These are phyloP conservation scores for Melieria picta DNA, from an alignment of 2,888 invertebrate species.

Conservation along the genomic window DNA sequence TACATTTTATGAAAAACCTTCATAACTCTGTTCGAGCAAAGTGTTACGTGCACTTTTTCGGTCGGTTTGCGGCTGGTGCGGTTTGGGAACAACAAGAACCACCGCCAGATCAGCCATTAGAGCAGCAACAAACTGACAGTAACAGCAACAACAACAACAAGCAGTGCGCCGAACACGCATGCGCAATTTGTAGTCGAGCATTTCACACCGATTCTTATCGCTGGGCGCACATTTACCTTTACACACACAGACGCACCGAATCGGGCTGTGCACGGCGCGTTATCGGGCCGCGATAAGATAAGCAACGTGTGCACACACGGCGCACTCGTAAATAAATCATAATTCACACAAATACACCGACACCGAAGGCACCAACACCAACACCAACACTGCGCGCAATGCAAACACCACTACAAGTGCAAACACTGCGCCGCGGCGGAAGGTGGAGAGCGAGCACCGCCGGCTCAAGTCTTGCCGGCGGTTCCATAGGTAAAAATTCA, in stretches of 20 bases:
- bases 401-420: too few species aligned
- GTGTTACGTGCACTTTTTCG: not conserved
- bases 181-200: constrained; percentile 57
- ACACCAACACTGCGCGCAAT: constrained; percentile 1
- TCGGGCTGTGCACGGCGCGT: too few species aligned
- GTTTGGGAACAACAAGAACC: not conserved
- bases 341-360: constrained; percentile 42
- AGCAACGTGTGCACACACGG: constrained; percentile 40
- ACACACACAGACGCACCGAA: not conserved
- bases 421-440: too few species aligned
- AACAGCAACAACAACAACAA: constrained; percentile 25
- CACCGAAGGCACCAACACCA: constrained; percentile 15
- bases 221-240: constrained; percentile 18
- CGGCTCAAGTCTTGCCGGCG: not conserved
- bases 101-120: not conserved
- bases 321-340: constrained; percentile 46
- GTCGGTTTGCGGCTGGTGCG: not conserved
- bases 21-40: too few species aligned
- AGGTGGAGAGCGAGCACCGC: too few species aligned
- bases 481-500: constrained; percentile 28
- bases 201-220: constrained; percentile 58
- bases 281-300: constrained; percentile 56
- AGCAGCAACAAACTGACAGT: constrained; percentile 2
- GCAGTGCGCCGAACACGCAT: constrained; percentile 54
- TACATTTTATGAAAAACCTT: too few species aligned